phyloP scores from a whole-genome alignment of 1,140 invertebrate species.

The Drosophila hydei region DNA sequence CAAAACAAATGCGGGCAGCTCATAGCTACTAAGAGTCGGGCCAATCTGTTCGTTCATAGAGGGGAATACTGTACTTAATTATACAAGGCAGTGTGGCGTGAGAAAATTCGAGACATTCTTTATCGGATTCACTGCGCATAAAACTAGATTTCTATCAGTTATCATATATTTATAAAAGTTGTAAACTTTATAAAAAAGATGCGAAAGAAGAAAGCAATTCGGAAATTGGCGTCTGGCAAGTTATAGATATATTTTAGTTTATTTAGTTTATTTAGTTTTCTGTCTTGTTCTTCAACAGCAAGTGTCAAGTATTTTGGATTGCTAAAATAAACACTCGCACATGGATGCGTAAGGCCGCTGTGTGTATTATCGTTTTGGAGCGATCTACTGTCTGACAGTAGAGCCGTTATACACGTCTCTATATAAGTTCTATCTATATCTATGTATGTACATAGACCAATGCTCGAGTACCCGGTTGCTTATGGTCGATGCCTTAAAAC shows the following conservation, averaged over 20 bases:
- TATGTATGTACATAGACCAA: constrained; percentile 1
- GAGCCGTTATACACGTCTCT: background rate
- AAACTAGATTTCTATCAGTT: constrained; percentile 22
- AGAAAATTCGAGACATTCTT: constrained; percentile 46
- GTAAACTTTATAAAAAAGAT: constrained; percentile 29
- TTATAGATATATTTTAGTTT: constrained; percentile 17
- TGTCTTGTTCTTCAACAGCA: constrained; percentile 17
- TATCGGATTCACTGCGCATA: constrained; percentile 29
- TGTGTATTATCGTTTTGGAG: constrained; percentile 9
- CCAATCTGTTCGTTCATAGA: constrained; percentile 41
- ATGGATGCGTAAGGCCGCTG: constrained; percentile 22
- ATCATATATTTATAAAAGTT: constrained; percentile 16
- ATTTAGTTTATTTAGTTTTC: background rate
- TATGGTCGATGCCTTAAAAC: constrained; percentile 1
- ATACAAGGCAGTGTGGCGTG: constrained; percentile 72
- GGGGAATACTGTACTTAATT: constrained; percentile 70
- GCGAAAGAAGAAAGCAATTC: constrained; percentile 39
- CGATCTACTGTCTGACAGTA: constrained; percentile 35
- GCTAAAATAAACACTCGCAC: background rate
- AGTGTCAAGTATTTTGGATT: constrained; percentile 20
- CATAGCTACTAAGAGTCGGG: constrained; percentile 40
- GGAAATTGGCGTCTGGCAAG: constrained; percentile 64
- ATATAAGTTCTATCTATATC: background rate
- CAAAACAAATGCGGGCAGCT: constrained; percentile 29
- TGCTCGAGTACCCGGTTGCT: constrained; percentile 2